phyloP scores from a whole-genome alignment of 2,797 vertebrate genomes.

The Enteromius treurensis region DNA sequence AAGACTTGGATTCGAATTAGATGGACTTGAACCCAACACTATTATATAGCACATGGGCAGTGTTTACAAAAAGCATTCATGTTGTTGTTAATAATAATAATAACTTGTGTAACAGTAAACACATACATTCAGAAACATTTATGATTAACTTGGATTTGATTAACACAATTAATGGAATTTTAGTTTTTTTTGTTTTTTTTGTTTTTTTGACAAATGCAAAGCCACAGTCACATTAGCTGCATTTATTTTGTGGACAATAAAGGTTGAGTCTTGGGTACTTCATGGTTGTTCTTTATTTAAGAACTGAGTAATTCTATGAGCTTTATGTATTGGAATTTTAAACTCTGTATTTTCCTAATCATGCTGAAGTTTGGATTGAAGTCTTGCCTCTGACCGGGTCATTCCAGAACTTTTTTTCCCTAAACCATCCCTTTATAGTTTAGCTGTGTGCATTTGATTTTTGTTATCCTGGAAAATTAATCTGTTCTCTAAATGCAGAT shows the following conservation, averaged over 20 bases:
- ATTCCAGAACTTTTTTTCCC: conserved; percentile 21
- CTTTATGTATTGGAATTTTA: conserved; percentile 16
- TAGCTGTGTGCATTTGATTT: not conserved
- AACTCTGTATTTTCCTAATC: conserved; percentile 11
- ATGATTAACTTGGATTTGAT: not conserved
- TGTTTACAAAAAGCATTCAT: not conserved
- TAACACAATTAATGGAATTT: not conserved
- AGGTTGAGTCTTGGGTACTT: not conserved
- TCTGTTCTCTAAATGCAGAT: not conserved
- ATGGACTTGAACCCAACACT: too few relatives aligned
- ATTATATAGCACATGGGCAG: not conserved
- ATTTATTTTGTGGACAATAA: not conserved
- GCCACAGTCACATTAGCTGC: not conserved
- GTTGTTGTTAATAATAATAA: too few relatives aligned
- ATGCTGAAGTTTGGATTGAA: conserved; percentile 22
- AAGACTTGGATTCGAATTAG: too few relatives aligned
- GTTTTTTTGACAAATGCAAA: not conserved
- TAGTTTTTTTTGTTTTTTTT: not conserved
- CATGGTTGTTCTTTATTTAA: conserved; percentile 3
- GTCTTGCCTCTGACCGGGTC: not conserved
- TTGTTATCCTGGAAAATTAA: conserved; percentile 12
- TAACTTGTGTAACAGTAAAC: not conserved
- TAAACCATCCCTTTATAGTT: not conserved
- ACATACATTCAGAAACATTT: not conserved
- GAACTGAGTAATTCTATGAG: conserved; percentile 2